A percentile compares a stretch with the other conserved stretches of the same genome.
Conservation (phyloP, 1,140 invertebrate species). For the Lordiphosa mommai region DNA sequence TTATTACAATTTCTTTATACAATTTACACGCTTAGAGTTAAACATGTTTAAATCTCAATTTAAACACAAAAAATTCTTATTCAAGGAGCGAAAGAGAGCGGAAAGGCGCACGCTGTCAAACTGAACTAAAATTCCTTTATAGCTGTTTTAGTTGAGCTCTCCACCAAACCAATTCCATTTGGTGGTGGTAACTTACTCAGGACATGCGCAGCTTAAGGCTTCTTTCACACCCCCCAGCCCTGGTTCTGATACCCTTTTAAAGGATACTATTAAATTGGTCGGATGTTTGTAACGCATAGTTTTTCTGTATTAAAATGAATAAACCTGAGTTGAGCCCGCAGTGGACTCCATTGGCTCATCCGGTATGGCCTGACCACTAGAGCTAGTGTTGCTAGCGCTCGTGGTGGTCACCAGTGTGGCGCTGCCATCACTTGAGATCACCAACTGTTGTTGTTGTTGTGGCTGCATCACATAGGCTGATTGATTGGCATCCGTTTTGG, state of each 20-base stretch:
- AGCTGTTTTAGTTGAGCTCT: constrained; percentile 21
- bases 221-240: constrained; percentile 11
- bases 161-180: constrained; percentile 1
- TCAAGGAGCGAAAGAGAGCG: constrained; percentile 27
- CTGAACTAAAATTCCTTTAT: constrained; percentile 72
- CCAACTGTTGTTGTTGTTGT: constrained; percentile 1
- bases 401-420: neutral
- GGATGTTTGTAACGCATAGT: no score
- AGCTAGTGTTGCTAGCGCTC: neutral
- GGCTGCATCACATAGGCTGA: neutral
- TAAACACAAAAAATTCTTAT: constrained; percentile 27
- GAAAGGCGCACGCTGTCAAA: constrained; percentile 62
- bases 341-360: neutral
- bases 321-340: neutral
- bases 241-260: neutral
- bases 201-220: constrained; percentile 23
- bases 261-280: no score
- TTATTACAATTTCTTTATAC: neutral
- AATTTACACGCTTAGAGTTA: constrained; percentile 25
- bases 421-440: constrained; percentile 2
- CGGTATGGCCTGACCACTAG: neutral
- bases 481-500: neutral
- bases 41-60: constrained; percentile 16
- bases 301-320: neutral
- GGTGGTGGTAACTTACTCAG: constrained; percentile 31